phyloP scores from a whole-genome alignment of 2,113 vertebrate species.

The Nematolebias whitei region DNA sequence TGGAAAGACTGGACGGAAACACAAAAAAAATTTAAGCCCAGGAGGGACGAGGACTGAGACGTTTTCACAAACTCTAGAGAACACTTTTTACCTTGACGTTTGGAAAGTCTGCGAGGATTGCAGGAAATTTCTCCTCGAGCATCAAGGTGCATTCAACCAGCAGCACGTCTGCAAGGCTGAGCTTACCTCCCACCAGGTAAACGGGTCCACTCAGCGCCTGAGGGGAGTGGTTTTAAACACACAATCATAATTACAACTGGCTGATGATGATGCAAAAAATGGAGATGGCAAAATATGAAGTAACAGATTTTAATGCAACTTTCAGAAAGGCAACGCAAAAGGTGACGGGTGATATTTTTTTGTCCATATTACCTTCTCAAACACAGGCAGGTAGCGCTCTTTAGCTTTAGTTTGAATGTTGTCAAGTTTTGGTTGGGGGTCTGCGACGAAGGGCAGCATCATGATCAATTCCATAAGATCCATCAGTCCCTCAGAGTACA shows the following conservation, averaged over 20 bases:
- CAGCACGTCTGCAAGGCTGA: constrained; percentile 88
- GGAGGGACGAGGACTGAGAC: not conserved
- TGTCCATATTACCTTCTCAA: constrained; percentile 88
- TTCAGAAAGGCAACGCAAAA: too few relatives aligned
- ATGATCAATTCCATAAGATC: constrained; percentile 86
- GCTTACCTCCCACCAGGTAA: constrained; percentile 86
- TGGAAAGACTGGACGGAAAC: constrained; percentile 84
- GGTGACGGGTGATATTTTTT: too few relatives aligned
- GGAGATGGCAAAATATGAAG: too few relatives aligned
- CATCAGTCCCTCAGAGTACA: constrained; percentile 84
- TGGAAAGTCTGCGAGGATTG: constrained; percentile 81
- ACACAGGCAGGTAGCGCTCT: constrained; percentile 85
- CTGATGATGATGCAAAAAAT: too few relatives aligned
- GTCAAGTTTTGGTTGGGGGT: constrained; percentile 73
- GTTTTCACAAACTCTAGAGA: too few relatives aligned
- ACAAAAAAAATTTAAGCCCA: not conserved
- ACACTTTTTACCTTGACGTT: constrained; percentile 82
- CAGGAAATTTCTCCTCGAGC: constrained; percentile 82
- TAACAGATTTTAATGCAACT: too few relatives aligned
- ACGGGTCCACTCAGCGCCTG: constrained; percentile 81
- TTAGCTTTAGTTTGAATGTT: constrained; percentile 77
- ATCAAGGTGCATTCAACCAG: constrained; percentile 87
- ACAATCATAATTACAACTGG: too few relatives aligned
- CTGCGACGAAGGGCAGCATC: constrained; percentile 69
- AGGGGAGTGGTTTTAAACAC: not conserved